These are phyloP conservation scores for Urocyon cinereoargenteus DNA, from an alignment of 2,797 vertebrate species.

Conservation along the genomic window DNA sequence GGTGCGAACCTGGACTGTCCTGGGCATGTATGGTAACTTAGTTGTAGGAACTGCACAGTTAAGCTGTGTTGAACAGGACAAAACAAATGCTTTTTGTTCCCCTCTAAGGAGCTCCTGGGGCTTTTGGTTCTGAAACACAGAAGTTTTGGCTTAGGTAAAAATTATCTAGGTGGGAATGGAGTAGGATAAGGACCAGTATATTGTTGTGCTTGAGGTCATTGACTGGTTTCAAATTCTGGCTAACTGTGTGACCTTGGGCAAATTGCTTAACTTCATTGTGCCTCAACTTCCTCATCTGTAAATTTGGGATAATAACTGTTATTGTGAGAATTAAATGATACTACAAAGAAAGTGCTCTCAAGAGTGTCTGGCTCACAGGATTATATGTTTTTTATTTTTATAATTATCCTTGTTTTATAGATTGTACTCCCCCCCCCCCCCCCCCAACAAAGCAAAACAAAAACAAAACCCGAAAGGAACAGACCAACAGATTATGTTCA, in stretches of 20 bases:
- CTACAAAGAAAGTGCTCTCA: neutral
- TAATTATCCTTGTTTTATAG: neutral
- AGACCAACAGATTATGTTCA: neutral
- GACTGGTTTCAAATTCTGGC: neutral
- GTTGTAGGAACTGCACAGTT: neutral
- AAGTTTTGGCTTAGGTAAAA: neutral
- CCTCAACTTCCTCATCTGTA: neutral
- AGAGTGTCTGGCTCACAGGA: neutral
- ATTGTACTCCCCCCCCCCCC: neutral
- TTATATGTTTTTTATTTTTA: constrained; percentile 1
- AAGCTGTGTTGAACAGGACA: neutral
- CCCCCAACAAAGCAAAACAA: neutral
- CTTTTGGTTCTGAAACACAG: neutral
- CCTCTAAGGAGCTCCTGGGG: neutral
- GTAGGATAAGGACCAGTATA: neutral
- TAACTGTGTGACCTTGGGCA: neutral
- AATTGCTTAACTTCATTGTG: neutral
- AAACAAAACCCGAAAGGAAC: neutral
- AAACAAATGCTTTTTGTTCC: neutral
- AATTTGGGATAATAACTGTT: neutral
- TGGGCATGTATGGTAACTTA: neutral
- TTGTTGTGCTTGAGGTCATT: neutral
- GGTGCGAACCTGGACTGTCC: neutral
- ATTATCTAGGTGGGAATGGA: neutral
- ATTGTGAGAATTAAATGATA: neutral